These are phyloP conservation scores for Astropecten irregularis DNA, from an alignment of 53 echinoderm and acorn worm genomes.

Conservation along the genomic window DNA sequence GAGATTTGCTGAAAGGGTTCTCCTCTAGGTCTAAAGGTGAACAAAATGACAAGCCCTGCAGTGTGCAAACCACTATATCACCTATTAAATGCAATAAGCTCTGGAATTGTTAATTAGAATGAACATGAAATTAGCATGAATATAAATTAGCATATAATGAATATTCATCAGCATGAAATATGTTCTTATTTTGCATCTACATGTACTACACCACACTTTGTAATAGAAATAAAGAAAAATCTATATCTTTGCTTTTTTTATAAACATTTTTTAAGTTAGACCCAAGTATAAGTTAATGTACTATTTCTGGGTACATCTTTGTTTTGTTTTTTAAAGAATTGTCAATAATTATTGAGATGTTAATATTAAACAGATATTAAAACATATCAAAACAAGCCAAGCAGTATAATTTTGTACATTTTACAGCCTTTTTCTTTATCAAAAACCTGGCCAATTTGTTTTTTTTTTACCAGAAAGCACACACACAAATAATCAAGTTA, in stretches of 20 bases:
- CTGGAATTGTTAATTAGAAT: too few relatives aligned
- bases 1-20: background rate
- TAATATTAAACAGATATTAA: background rate
- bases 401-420: slow-evolving; percentile 27
- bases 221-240: background rate
- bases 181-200: background rate
- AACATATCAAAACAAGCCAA: slow-evolving; percentile 42
- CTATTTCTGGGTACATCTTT: too few relatives aligned
- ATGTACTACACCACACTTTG: background rate
- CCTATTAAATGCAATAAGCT: background rate
- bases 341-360: slow-evolving; percentile 10
- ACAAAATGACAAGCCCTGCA: slow-evolving; percentile 8
- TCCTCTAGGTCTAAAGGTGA: too few relatives aligned
- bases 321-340: slow-evolving; percentile 2
- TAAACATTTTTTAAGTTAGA: background rate
- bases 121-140: background rate
- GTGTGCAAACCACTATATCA: background rate
- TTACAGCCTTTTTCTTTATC: slow-evolving; percentile 33
- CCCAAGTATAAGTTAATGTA: slow-evolving; percentile 17
- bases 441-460: slow-evolving; percentile 43
- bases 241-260: too few relatives aligned
- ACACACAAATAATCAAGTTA: slow-evolving; percentile 37
- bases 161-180: slow-evolving; percentile 19
- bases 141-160: too few relatives aligned
- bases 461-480: slow-evolving; percentile 49